phyloP scores from a whole-genome alignment of 1,140 invertebrate species.

The Brachionus calyciflorus region DNA sequence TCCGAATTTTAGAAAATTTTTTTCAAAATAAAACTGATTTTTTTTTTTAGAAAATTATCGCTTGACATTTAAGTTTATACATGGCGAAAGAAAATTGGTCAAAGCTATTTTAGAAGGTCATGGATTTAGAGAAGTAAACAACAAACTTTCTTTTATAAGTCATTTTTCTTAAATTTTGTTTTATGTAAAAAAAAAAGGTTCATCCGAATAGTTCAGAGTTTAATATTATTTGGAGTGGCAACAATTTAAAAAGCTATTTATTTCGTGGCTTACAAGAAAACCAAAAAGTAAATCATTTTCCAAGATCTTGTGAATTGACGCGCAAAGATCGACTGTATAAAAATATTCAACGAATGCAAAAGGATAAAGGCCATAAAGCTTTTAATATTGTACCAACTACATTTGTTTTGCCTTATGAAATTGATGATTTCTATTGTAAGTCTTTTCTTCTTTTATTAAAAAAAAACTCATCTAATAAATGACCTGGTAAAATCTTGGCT shows the following conservation, averaged over 20 bases:
- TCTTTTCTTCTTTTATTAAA: too few relatives aligned
- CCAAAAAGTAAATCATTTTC: slow-evolving; percentile 89
- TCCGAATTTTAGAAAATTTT: slow-evolving; percentile 16
- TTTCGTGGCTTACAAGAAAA: slow-evolving; percentile 74
- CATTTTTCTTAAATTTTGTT: slow-evolving; percentile 2
- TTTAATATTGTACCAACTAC: slow-evolving; percentile 89
- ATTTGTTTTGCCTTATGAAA: slow-evolving; percentile 82
- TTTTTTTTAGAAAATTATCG: slow-evolving; percentile 57
- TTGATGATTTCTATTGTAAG: slow-evolving; percentile 61
- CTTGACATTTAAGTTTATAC: slow-evolving; percentile 59
- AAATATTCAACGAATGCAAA: slow-evolving; percentile 72
- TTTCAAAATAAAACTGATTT: slow-evolving; percentile 26
- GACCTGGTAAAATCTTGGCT: background rate
- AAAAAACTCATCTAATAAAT: too few relatives aligned
- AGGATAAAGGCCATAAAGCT: slow-evolving; percentile 76
- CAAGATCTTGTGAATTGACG: slow-evolving; percentile 72
- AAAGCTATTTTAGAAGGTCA: slow-evolving; percentile 56
- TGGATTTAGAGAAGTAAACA: slow-evolving; percentile 58
- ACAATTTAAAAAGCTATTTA: slow-evolving; percentile 82
- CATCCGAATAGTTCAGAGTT: slow-evolving; percentile 69
- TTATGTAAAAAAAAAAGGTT: too few relatives aligned
- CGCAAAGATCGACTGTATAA: slow-evolving; percentile 62
- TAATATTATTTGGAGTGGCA: slow-evolving; percentile 83
- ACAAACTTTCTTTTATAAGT: background rate
- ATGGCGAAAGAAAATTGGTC: slow-evolving; percentile 58